Evolutionary conservation across 2,797 vertebrate species (phyloP).

Genomic region (Triplophysa yarkandensis): DNA sequence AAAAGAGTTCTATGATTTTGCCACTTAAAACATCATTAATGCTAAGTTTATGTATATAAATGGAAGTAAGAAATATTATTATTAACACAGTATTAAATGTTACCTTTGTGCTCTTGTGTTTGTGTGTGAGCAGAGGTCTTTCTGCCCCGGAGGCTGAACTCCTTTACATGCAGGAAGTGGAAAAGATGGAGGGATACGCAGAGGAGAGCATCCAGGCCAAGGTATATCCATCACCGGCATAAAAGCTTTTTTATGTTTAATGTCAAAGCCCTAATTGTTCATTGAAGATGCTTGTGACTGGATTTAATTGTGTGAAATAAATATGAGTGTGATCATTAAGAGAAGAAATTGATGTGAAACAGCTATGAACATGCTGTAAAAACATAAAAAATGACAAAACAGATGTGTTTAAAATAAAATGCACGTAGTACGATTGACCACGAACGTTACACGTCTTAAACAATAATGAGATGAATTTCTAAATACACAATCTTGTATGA

Average conservation of each 20-base stretch:
- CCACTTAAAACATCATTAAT: no score
- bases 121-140: constrained; percentile 79
- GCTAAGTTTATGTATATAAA: no score
- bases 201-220: constrained; percentile 95
- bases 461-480: neutral
- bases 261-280: neutral
- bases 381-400: neutral
- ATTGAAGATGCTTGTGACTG: neutral
- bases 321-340: neutral
- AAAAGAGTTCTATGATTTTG: no score
- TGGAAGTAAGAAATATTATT: neutral
- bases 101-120: neutral
- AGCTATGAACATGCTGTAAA: neutral
- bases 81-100: neutral
- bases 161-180: constrained; percentile 97
- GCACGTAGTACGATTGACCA: neutral
- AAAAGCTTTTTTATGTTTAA: neutral
- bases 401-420: neutral
- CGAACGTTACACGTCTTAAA: neutral
- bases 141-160: constrained; percentile 91
- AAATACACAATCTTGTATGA: neutral
- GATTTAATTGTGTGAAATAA: neutral
- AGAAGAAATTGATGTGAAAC: neutral
- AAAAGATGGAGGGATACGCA: constrained; percentile 95
- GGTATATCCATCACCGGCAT: constrained; percentile 68